phyloP scores from a whole-genome alignment of 2,797 vertebrate species.

The Anguilla marmorata region DNA sequence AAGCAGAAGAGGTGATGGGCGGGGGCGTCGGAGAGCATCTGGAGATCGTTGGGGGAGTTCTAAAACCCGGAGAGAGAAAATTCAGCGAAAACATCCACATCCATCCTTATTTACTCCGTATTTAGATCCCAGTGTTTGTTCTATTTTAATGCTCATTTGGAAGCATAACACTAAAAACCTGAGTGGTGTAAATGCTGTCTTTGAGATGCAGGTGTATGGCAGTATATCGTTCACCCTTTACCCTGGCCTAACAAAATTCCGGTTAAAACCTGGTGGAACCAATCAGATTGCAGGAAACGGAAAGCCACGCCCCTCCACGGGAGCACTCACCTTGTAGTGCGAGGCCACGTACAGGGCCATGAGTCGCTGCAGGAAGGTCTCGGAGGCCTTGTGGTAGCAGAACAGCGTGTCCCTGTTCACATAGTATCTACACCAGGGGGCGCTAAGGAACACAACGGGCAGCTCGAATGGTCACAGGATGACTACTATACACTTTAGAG shows the following conservation, averaged over 20 bases:
- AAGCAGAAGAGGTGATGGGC: constrained; percentile 98
- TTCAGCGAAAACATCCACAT: not conserved
- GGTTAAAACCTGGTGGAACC: too few relatives aligned
- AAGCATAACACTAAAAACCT: not conserved
- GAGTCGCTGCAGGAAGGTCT: constrained; percentile 90
- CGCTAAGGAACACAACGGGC: constrained; percentile 66
- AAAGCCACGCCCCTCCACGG: not conserved
- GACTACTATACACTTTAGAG: not conserved
- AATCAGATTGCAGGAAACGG: too few relatives aligned
- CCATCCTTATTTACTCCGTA: not conserved
- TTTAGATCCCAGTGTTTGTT: not conserved
- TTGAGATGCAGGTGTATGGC: not conserved
- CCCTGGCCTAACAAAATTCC: not conserved
- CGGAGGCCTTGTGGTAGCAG: constrained; percentile 96
- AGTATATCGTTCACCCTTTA: too few relatives aligned
- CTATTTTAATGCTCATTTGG: not conserved
- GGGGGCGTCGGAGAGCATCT: constrained; percentile 96
- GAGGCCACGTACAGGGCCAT: constrained; percentile 97
- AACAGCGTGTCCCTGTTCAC: constrained; percentile 97
- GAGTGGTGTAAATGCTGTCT: not conserved
- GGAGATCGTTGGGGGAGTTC: constrained; percentile 97
- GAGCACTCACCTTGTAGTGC: constrained; percentile 88
- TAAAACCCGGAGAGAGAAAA: constrained; percentile 53
- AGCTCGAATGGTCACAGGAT: not conserved
- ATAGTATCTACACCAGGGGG: constrained; percentile 77